These are phyloP conservation scores for Copsychus sechellarum DNA, from an alignment of 2,113 vertebrate species.

Conservation along the genomic window DNA sequence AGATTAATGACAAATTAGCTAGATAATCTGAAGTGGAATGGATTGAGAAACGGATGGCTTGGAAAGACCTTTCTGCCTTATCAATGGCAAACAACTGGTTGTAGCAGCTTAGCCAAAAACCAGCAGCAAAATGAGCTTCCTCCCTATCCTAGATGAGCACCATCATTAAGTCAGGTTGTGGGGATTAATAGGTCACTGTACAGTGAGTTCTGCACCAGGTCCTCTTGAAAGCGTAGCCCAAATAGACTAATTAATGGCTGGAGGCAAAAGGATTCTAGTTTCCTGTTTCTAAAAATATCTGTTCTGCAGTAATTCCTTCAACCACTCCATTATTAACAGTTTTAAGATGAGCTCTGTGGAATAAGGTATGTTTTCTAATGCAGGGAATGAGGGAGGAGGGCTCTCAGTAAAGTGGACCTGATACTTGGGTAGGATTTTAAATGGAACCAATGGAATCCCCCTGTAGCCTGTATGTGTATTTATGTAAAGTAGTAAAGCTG, in stretches of 20 bases:
- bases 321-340: neutral
- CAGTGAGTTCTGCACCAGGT: neutral
- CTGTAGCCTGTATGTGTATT: neutral
- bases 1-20: neutral
- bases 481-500: neutral
- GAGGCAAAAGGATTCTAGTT: slow-evolving; percentile 16
- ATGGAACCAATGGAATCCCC: neutral
- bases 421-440: neutral
- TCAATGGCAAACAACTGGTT: neutral
- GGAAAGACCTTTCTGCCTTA: neutral
- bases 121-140: neutral
- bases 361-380: neutral
- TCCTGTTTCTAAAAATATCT: slow-evolving; percentile 31
- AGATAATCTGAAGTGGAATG: neutral
- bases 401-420: neutral
- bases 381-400: neutral
- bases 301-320: slow-evolving; percentile 14
- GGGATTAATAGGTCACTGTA: slow-evolving; percentile 7
- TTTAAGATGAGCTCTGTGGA: neutral
- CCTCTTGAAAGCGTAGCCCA: slow-evolving; percentile 4
- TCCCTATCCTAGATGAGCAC: neutral
- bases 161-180: neutral
- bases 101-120: neutral
- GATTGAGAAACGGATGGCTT: neutral
- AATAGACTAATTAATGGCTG: slow-evolving; percentile 31